Base-by-base conservation (phyloP, 2,113 vertebrate genomes). In the Brienomyrus brachyistius region DNA sequence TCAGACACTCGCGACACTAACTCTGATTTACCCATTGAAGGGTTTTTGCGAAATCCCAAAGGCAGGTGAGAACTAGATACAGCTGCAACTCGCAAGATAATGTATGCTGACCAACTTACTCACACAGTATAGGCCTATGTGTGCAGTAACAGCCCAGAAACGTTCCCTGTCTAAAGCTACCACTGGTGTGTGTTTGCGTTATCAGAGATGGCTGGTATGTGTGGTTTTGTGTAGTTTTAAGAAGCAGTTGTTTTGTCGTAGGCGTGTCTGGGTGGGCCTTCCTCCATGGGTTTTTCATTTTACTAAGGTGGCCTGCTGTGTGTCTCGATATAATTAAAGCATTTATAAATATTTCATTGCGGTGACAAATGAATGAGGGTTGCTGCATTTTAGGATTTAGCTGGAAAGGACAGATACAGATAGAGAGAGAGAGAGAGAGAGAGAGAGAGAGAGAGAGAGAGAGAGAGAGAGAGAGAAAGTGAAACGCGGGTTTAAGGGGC, bases 401-500 rank as follows among this genome's bases (percentile, higher is more conserved):
- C 31, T 80, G 15, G 35, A 80, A 80, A 40, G 59, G 52, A 54
- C 52, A 21, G 17, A 54, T 54, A 62, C 19, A n/a, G 9, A 27
- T 8, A 6, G 54, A 6, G 54, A 17, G 51, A 17, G 1, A 23
- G 56, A 62, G 59, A 23, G 59, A 62, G 59, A n/a, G 59, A n/a
- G 23, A 59, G 56, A 3, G 19, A 59, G 21, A n/a, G 21, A 59
- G 21, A 23, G 5, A 21, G 21, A n/a, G 21, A 59, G 21, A 23
- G 5, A 21, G 21, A n/a, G 6, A 27, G 23, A n/a, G 7, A n/a
- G 59, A n/a, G 50, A 90, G 56, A 82, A 92, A 89, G 91, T 82
- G 74, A 91, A 90, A 91, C 90, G 48, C 9, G 56, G 21, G 56
- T 62, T n/a, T 62, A 95, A 95, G 70, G 90, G 84, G 91, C 89